These are phyloP conservation scores for Poecile montanus DNA, from an alignment of 2,797 vertebrate genomes.

Conservation along the genomic window DNA sequence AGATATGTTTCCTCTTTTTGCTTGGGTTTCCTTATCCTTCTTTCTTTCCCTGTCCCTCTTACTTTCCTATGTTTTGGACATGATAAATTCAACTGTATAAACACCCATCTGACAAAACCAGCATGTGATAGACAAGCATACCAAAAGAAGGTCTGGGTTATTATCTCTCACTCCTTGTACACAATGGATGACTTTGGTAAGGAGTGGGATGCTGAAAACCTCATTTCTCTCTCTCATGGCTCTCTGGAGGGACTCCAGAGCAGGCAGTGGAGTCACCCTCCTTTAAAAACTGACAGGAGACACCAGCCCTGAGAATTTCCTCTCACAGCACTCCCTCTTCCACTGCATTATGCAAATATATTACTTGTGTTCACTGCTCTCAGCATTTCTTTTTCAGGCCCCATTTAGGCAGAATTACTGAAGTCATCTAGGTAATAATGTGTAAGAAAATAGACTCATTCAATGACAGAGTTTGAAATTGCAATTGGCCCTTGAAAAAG, in stretches of 20 bases:
- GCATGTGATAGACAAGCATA: background rate
- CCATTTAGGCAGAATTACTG: conserved; percentile 52
- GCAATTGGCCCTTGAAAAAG: conserved; percentile 55
- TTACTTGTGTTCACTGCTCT: background rate
- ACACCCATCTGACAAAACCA: background rate
- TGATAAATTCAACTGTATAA: background rate
- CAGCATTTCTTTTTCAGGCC: conserved; percentile 50
- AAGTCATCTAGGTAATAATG: conserved; percentile 43
- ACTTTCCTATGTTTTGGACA: background rate
- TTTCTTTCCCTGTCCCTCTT: background rate
- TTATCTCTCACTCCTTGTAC: background rate
- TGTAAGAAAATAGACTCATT: conserved; percentile 66
- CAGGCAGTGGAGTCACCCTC: background rate
- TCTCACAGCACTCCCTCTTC: conserved; percentile 6
- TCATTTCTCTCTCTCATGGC: background rate
- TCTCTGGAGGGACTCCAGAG: background rate
- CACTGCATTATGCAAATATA: conserved; percentile 37
- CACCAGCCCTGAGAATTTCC: background rate
- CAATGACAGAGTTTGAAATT: conserved; percentile 64
- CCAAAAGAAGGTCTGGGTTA: background rate
- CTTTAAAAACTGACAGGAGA: background rate
- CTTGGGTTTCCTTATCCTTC: background rate
- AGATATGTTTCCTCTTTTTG: background rate
- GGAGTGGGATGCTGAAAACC: background rate
- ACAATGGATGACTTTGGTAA: background rate